Percentiles rank a stretch among this genome's conserved stretches.
Conservation (phyloP, 1,140 invertebrate species). For the Achatina immaculata region DNA sequence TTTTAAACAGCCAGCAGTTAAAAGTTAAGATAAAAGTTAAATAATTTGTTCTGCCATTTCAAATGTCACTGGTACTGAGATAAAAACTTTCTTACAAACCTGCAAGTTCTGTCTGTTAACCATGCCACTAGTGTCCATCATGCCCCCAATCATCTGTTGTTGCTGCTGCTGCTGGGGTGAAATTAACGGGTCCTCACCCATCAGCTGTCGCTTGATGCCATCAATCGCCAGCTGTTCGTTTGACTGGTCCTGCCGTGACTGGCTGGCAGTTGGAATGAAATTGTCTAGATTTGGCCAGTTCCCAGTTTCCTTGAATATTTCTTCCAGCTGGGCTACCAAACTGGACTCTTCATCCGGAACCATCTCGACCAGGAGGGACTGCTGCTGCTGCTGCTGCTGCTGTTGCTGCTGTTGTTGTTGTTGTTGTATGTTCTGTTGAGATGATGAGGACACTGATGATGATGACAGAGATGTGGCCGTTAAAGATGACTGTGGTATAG, state of each 20-base stretch:
- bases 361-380: neutral
- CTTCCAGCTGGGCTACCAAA: conserved; percentile 39
- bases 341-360: conserved; percentile 37
- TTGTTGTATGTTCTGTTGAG: conserved; percentile 6
- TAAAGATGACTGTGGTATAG: neutral
- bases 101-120: neutral
- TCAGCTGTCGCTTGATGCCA: conserved; percentile 89
- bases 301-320: conserved; percentile 30
- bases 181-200: conserved; percentile 75
- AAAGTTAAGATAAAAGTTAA: too few species aligned
- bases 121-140: neutral
- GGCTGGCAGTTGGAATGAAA: conserved; percentile 24
- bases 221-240: conserved; percentile 86
- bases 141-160: neutral
- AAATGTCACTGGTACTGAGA: too few species aligned
- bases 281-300: conserved; percentile 28
- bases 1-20: too few species aligned
- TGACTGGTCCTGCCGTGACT: neutral
- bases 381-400: conserved; percentile 39
- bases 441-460: neutral
- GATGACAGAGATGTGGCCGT: neutral
- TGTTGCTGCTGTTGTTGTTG: conserved; percentile 16
- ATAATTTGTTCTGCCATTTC: too few species aligned
- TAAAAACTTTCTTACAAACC: too few species aligned
- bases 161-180: conserved; percentile 41